Base-by-base conservation (phyloP, 2,797 vertebrate genomes). In the Aselliscus stoliczkanus region DNA sequence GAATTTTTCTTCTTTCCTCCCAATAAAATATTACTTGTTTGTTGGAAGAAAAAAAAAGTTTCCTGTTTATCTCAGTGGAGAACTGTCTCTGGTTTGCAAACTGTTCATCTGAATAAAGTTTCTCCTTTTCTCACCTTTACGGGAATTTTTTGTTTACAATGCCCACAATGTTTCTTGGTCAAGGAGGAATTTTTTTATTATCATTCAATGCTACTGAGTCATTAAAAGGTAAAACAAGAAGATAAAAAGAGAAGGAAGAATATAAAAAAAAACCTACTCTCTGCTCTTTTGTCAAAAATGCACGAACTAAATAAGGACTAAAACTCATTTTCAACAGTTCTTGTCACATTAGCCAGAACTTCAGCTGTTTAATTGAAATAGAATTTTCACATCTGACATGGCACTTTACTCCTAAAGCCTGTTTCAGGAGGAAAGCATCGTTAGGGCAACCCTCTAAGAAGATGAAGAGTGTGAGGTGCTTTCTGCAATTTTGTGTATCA, bases 21-120 rank as follows among this genome's bases (percentile, higher is more conserved):
- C 87, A 82, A 31, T 95, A 90, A 96, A 95, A 44, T 34, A 62
- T 90, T 96, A 37, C 60, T 76, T n/a, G 7, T 88, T n/a, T 97
- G 27, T n/a, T n/a, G n/a, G n/a, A n/a, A n/a, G n/a, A 62, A 62
- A 62, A 62, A 14, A 62, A 62, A 31, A 29, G 27, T 50, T 50
- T 50, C 47, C 47, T 14, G 21, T 47, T 50, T 50, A 31, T 83
- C 60, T 65, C 1, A 0, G 42, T 50, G 42, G 31, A 82, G 42
- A 13, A 18, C 42, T 34, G 31, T 82, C 42, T 21, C 21, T 64
- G 60, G 42, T 65, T 17, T 65, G 60, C 39, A 44, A 81, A 62
- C 12, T 47, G 29, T n/a, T 42, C 13, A 31, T n/a, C 80, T 37
- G 31, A 65, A 50, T 50, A 50, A 34, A 65, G 60, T 27, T 50